Evolutionary conservation across 1,140 invertebrate species (phyloP).

Genomic region (Parapsyche elsis): DNA sequence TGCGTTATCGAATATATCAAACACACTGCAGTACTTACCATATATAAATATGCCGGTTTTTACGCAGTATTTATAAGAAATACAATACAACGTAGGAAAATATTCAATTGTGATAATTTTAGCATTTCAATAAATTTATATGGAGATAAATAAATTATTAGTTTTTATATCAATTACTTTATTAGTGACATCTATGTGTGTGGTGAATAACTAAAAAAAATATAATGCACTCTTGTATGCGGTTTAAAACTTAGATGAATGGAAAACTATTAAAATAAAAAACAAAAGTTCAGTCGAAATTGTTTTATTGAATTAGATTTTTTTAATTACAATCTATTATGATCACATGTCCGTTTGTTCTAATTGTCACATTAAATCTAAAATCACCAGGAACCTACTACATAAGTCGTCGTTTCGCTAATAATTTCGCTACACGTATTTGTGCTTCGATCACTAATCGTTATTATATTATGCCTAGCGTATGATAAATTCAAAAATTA

Average conservation of each 20-base stretch:
- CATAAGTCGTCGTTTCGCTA: neutral
- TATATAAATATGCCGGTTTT: no score
- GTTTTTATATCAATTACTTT: neutral
- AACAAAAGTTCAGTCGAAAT: slow-evolving; percentile 1
- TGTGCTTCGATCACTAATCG: slow-evolving; percentile 29
- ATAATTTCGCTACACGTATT: slow-evolving; percentile 6
- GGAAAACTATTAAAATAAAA: neutral
- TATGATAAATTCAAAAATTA: slow-evolving; percentile 21
- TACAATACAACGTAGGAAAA: no score
- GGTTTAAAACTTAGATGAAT: neutral
- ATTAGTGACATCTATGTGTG: neutral
- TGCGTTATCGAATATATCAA: neutral
- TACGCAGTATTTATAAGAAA: no score
- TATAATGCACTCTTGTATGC: neutral
- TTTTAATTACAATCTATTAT: neutral
- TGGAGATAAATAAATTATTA: no score
- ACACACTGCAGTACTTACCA: neutral
- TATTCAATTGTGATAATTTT: no score
- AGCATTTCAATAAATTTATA: no score
- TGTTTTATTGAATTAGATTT: slow-evolving; percentile 1
- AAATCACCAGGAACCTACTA: slow-evolving; percentile 25
- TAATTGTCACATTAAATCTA: slow-evolving; percentile 2
- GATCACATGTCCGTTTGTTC: neutral
- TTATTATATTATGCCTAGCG: neutral
- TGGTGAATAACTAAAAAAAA: neutral